These are phyloP conservation scores for Podarcis raffonei DNA, from an alignment of 2,113 vertebrate species.

Conservation along the genomic window DNA sequence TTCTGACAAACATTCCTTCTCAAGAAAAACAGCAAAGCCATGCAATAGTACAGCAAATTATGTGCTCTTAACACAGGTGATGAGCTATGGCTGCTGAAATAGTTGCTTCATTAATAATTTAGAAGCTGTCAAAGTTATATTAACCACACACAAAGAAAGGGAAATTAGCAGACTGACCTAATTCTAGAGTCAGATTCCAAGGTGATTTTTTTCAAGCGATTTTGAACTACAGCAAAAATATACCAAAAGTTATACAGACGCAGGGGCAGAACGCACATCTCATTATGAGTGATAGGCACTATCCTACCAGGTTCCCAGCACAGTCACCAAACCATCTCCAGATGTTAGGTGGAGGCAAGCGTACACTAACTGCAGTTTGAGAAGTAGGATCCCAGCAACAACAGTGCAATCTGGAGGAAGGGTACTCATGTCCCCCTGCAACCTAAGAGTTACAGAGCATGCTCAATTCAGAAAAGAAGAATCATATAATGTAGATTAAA, in stretches of 20 bases:
- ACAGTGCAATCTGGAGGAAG: background rate
- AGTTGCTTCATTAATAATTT: background rate
- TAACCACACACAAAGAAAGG: background rate
- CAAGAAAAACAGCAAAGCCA: background rate
- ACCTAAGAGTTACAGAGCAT: background rate
- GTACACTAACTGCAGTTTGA: background rate
- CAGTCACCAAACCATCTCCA: too few relatives aligned
- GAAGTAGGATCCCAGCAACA: background rate
- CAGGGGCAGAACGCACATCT: background rate
- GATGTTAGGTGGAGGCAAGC: background rate
- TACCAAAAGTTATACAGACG: background rate
- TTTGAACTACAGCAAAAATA: slow-evolving; percentile 10
- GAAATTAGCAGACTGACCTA: background rate
- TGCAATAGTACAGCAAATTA: background rate
- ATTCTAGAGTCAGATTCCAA: background rate
- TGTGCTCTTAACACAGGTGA: background rate
- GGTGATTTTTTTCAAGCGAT: background rate
- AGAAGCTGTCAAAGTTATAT: background rate
- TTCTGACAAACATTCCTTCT: background rate
- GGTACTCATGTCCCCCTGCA: background rate
- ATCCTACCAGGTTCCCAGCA: background rate
- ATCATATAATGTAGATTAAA: background rate
- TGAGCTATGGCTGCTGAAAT: background rate
- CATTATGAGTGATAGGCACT: background rate
- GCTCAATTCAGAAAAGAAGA: background rate